These are phyloP conservation scores for Tetrax tetrax DNA, from an alignment of 2,113 vertebrate species.

Conservation along the genomic window DNA sequence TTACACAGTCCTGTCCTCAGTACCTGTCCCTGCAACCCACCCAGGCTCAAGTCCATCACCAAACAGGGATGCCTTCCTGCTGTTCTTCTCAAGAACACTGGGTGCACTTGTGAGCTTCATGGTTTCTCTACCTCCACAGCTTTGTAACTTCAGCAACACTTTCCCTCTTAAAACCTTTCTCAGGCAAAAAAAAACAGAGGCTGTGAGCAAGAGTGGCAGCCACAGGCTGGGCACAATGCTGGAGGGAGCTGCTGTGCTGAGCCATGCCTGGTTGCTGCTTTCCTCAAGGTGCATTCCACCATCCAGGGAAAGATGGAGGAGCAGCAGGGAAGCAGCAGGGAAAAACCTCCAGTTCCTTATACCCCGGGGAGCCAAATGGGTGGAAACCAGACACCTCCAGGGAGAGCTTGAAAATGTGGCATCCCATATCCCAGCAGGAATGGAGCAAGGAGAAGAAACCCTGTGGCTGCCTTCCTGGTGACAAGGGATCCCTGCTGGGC, in stretches of 20 bases:
- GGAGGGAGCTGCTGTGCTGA: background rate
- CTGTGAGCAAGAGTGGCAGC: background rate
- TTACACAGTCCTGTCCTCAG: background rate
- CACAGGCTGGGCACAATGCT: accelerated
- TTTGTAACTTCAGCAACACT: background rate
- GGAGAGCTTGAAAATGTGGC: background rate
- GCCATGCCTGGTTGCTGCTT: background rate
- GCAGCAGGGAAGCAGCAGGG: background rate
- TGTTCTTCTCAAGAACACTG: background rate
- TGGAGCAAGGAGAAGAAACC: background rate
- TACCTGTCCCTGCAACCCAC: background rate
- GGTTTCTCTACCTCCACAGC: background rate
- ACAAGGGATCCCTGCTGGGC: background rate
- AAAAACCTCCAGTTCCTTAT: background rate
- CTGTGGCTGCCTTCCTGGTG: background rate
- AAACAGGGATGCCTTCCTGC: background rate
- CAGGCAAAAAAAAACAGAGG: background rate
- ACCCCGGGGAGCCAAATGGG: background rate
- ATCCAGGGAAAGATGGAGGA: background rate
- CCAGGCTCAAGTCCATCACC: background rate
- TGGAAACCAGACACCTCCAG: background rate
- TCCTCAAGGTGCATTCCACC: accelerated
- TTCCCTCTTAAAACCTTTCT: background rate
- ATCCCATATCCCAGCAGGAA: background rate
- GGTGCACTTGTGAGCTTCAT: background rate